Percentiles rank a stretch among this genome's conserved stretches.
phyloP scores from a whole-genome alignment of 2,797 vertebrate genomes.

The Pangasius larnaudii region DNA sequence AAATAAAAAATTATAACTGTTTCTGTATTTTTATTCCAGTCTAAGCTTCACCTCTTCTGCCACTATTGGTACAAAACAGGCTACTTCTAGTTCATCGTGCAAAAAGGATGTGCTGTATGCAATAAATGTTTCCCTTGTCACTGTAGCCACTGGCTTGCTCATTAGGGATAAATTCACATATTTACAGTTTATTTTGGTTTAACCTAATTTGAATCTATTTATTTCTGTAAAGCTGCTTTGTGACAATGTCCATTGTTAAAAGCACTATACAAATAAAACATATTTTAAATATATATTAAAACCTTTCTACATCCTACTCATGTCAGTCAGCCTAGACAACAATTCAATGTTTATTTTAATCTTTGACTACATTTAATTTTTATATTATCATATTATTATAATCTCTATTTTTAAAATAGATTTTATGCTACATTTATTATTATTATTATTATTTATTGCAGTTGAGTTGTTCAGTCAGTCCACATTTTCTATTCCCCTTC shows the following conservation, averaged over 20 bases:
- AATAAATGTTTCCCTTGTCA: background rate
- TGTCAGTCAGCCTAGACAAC: background rate
- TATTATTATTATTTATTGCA: no score
- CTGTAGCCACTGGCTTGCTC: no score
- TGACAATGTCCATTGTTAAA: no score
- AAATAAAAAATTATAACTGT: no score
- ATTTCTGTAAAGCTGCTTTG: no score
- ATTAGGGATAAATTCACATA: no score
- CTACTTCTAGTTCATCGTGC: background rate
- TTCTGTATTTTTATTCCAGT: no score
- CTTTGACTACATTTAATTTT: background rate
- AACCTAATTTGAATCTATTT: no score
- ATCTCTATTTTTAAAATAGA: background rate
- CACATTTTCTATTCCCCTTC: background rate
- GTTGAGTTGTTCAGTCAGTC: background rate
- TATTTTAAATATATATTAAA: background rate
- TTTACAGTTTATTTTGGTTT: no score
- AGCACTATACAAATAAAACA: no score
- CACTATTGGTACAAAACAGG: background rate
- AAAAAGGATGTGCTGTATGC: background rate
- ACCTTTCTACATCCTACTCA: background rate
- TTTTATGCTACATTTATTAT: no score
- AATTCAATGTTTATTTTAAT: background rate
- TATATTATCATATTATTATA: background rate
- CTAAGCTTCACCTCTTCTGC: no score